Evolutionary conservation across 2,113 vertebrate species (phyloP), one percentile per base, ranked within the genome.

Genomic region (Hypomesus transpacificus): DNA sequence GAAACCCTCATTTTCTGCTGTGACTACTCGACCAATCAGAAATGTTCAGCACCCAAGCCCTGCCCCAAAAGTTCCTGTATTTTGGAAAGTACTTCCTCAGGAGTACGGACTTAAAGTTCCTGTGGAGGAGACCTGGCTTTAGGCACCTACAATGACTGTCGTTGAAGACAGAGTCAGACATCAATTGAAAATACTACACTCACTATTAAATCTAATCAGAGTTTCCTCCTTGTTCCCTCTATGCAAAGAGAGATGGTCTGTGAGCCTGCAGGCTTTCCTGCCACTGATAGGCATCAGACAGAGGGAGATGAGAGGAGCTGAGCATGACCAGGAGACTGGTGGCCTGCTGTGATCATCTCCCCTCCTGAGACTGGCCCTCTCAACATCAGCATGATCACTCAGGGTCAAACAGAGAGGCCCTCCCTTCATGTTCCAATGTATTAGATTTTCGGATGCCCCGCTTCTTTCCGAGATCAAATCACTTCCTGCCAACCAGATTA

Each of bases 391-490:
- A 69, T 69, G 75, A 85, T 70, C 58, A 71, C 70, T 78, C 77
- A 73, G 66, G 80, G 83, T 88, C 80, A 85, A 76, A 87, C 66
- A 69, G 66, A 66, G 21, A 52, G 64, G 53, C 46, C 71, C 64
- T 53, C 31, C 69, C 82, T 82, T 80, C 67, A 73, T 50, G 39
- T 80, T 66, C 77, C 73, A 71, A 67, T 63, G 73, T 76, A 72
- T 85, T 78, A 51, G 70, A 80, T 87, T 75, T 80, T 83, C 60
- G 74, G 79, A 85, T 84, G 76, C 77, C 74, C 68, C 8, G 66
- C 74, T 34, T 46, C 22, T 28, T 77, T 80, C 69, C 13, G 1
- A 82, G 83, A 87, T 88, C 82, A 88, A 83, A 86, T 90, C 73
- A 75, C 73, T 78, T 87, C 80, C 78, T 87, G 68, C 64, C 70